phyloP scores from a whole-genome alignment of 2,888 invertebrate genomes.

The Xylophagus ater region DNA sequence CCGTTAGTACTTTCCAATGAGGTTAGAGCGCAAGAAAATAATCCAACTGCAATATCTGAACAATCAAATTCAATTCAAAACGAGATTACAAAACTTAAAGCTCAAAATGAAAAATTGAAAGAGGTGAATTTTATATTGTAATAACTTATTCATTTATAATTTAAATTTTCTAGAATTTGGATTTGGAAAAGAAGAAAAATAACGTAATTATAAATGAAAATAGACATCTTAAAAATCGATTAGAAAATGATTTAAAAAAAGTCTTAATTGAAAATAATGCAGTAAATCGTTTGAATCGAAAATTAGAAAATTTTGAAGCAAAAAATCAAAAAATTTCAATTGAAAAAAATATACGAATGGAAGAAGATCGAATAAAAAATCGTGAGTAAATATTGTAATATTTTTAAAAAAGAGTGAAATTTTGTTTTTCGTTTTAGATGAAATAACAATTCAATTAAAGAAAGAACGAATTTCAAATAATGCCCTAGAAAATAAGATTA shows the following conservation, averaged over 20 bases:
- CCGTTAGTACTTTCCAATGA: too few species aligned
- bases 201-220: slow-evolving; percentile 8
- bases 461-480: slow-evolving; percentile 3
- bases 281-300: slow-evolving; percentile 13
- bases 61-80: slow-evolving; percentile 1
- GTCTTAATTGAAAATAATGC: slow-evolving; percentile 12
- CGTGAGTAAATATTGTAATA: slow-evolving; percentile 7
- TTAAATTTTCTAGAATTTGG: slow-evolving; percentile 4
- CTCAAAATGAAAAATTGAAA: background rate
- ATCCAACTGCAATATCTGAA: slow-evolving; percentile 5
- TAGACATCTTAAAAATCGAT: slow-evolving; percentile 4
- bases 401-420: background rate
- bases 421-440: slow-evolving; percentile 2
- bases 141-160: background rate
- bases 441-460: slow-evolving; percentile 1
- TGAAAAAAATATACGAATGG: slow-evolving; percentile 7
- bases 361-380: slow-evolving; percentile 6
- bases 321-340: slow-evolving; percentile 8
- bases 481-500: slow-evolving; percentile 3
- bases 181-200: slow-evolving; percentile 5
- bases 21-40: slow-evolving; percentile 9
- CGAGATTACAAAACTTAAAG: background rate
- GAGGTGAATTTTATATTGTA: slow-evolving; percentile 1
- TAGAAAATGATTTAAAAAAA: slow-evolving; percentile 12
- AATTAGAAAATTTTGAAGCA: slow-evolving; percentile 10